These are phyloP conservation scores for Calephelis nemesis DNA, from an alignment of 1,140 invertebrate genomes.

Conservation along the genomic window DNA sequence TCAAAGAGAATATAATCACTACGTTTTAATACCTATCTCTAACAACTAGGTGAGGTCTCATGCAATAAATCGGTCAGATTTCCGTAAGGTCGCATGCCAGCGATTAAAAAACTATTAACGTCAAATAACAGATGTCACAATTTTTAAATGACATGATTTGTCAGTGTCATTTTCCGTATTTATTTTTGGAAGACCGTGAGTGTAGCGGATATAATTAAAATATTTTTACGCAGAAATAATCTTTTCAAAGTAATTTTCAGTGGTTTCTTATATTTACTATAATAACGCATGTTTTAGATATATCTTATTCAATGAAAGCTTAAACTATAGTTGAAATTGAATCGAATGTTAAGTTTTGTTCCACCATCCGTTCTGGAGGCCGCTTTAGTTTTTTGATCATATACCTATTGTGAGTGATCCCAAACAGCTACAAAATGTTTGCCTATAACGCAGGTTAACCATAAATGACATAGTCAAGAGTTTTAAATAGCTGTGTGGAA, in stretches of 20 bases:
- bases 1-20: no score
- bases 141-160: no score
- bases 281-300: not conserved
- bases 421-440: not conserved
- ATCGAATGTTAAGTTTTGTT: not conserved
- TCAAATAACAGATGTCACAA: no score
- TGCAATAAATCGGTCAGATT: no score
- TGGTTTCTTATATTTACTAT: not conserved
- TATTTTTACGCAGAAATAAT: constrained; percentile 50
- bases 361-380: not conserved
- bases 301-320: not conserved
- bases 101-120: no score
- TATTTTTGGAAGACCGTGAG: constrained; percentile 74
- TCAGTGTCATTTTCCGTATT: constrained; percentile 45
- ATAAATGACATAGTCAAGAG: not conserved
- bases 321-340: not conserved
- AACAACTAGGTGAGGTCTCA: no score
- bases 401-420: not conserved
- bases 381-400: constrained; percentile 4
- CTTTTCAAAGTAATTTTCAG: constrained; percentile 26
- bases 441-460: not conserved
- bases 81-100: no score
- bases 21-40: no score
- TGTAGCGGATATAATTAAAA: constrained; percentile 57
- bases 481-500: not conserved